phyloP scores from a whole-genome alignment of 1,140 invertebrate species.

The Hycleus phaleratus region DNA sequence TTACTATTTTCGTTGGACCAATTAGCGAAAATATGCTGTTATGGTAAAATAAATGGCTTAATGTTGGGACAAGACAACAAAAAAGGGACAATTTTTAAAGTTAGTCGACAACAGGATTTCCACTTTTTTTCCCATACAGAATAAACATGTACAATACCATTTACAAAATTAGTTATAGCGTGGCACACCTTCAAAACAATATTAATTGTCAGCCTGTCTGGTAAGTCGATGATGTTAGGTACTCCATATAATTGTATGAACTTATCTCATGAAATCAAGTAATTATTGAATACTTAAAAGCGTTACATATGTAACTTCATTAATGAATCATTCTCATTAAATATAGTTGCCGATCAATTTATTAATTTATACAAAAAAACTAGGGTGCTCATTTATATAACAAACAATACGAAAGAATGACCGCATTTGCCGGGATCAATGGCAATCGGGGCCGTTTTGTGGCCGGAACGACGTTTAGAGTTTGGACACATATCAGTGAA shows the following conservation, averaged over 20 bases:
- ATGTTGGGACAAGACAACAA: no score
- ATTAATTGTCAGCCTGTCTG: slow-evolving; percentile 23
- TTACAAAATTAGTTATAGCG: slow-evolving; percentile 26
- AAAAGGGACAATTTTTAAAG: no score
- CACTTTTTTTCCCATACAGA: not conserved
- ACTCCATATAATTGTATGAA: slow-evolving; percentile 20
- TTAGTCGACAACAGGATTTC: not conserved
- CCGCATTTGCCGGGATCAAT: not conserved
- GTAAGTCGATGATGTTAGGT: slow-evolving; percentile 17
- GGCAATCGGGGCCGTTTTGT: slow-evolving; percentile 19
- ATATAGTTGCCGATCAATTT: not conserved
- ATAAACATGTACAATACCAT: slow-evolving; percentile 5
- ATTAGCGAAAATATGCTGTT: no score
- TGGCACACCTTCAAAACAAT: slow-evolving; percentile 24
- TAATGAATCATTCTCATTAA: slow-evolving; percentile 25
- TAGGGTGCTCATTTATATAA: no score
- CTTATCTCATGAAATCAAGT: slow-evolving; percentile 29
- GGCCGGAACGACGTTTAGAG: slow-evolving; percentile 7
- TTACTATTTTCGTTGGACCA: no score
- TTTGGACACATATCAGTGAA: slow-evolving; percentile 1
- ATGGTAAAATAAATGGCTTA: no score
- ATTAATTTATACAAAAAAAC: no score
- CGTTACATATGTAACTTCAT: slow-evolving; percentile 13
- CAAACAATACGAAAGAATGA: no score
- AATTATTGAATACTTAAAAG: slow-evolving; percentile 23